phyloP scores from a whole-genome alignment of 2,113 vertebrate genomes.

The Poicephalus gulielmi region DNA sequence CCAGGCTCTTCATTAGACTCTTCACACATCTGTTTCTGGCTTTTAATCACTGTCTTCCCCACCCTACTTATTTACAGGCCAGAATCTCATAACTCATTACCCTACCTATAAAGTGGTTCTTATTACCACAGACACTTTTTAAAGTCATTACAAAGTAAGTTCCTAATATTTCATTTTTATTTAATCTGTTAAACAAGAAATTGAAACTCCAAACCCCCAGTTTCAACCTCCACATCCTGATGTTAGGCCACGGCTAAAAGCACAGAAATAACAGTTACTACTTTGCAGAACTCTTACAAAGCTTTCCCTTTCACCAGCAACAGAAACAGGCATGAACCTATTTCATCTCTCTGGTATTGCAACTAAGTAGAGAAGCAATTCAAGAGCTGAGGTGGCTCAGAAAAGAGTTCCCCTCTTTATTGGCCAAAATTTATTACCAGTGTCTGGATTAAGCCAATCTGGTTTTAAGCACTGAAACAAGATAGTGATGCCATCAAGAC shows the following conservation, averaged over 20 bases:
- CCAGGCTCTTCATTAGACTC: background rate
- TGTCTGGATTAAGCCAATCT: background rate
- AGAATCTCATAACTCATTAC: background rate
- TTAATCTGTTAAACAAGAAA: background rate
- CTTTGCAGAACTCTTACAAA: background rate
- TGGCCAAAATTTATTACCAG: background rate
- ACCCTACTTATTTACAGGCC: background rate
- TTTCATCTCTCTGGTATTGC: background rate
- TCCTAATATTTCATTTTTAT: background rate
- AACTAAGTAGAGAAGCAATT: background rate
- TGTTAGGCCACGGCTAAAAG: background rate
- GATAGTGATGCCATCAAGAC: background rate
- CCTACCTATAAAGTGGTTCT: background rate
- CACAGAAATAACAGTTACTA: background rate
- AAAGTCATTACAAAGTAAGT: background rate
- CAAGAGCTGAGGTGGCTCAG: background rate
- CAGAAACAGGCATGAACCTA: background rate
- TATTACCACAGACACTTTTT: background rate
- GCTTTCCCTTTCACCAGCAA: background rate
- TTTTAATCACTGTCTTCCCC: background rate
- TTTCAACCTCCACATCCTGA: background rate
- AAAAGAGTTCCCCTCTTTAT: background rate
- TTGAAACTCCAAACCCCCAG: background rate
- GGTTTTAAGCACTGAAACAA: background rate
- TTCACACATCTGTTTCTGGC: background rate